Base-by-base conservation (phyloP, 2,888 invertebrate genomes). In the Adelphocoris suturalis region DNA sequence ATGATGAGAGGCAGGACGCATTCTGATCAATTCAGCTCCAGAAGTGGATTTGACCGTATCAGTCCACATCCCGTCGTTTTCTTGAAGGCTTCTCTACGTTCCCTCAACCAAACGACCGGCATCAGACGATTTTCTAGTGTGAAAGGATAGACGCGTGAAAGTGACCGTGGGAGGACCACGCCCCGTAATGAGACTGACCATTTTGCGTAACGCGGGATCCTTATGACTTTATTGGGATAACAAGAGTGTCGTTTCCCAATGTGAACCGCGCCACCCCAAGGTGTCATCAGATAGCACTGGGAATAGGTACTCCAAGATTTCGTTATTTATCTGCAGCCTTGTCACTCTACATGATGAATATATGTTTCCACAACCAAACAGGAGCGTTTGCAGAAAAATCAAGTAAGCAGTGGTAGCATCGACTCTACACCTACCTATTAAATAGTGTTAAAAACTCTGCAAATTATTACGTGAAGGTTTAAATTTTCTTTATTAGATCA, bases 111-210 rank as follows among this genome's bases (percentile, higher is more conserved):
- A 9, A 19, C 68, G 12, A 68, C 23, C 23, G 23, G 23, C 23
- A 23, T 12, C n/a, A 23, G 68, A n/a, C 1, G 57, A 16, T 68
- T 68, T 68, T 68, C 23, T 68, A 68, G 68, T 23, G 7, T 13
- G 68, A 23, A 68, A 27, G 19, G 23, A 19, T 23, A 13, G 19
- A 68, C 12, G 68, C 68, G 68, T 68, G 68, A 68, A 68, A 68
- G 68, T 23, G 68, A 68, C 68, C 19, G 68, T 68, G 68, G 68
- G 68, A 68, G 23, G 23, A 23, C 68, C 68, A 68, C 61, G n/a
- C 61, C 57, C 19, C 16, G 23, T 68, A 68, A 68, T 68, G 68
- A 68, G 52, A 11, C 19, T 68, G 57, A n/a, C 57, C 57, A 57
- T 57, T 57, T 57, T 57, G 68, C 23, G 68, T 19, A 68, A 23